These are phyloP conservation scores for Salvelinus namaycush DNA, from an alignment of 2,113 vertebrate genomes.

Conservation along the genomic window DNA sequence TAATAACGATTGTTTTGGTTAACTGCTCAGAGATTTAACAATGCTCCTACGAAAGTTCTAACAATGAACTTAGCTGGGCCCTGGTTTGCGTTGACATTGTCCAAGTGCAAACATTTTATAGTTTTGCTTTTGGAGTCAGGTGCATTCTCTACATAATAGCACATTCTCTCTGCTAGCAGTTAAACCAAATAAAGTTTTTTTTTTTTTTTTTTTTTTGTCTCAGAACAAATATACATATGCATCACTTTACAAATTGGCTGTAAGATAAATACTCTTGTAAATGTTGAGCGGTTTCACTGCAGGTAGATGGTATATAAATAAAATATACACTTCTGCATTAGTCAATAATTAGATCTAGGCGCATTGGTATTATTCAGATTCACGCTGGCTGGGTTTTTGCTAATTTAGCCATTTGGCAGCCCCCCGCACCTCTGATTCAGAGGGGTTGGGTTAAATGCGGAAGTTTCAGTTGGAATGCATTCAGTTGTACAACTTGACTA, in stretches of 20 bases:
- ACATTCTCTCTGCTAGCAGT: not conserved
- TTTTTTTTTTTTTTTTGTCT: too few species aligned
- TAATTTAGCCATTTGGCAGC: not conserved
- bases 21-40: too few species aligned
- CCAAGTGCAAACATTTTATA: not conserved
- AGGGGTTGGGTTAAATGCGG: too few species aligned
- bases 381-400: too few species aligned
- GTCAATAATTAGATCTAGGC: not conserved
- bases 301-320: not conserved
- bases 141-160: not conserved
- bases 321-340: not conserved
- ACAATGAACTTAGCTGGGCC: too few species aligned
- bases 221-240: conserved; percentile 9
- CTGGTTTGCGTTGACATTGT: not conserved
- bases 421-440: too few species aligned
- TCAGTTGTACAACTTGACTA: too few species aligned
- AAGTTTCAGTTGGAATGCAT: too few species aligned
- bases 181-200: too few species aligned
- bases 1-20: too few species aligned
- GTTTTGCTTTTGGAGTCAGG: not conserved
- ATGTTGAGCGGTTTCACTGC: not conserved
- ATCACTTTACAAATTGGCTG: conserved; percentile 11
- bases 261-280: not conserved
- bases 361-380: conserved; percentile 2
- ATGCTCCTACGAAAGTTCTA: too few species aligned